Conservation (phyloP, 2,113 vertebrate species). For the Melanerpes aurifrons region DNA sequence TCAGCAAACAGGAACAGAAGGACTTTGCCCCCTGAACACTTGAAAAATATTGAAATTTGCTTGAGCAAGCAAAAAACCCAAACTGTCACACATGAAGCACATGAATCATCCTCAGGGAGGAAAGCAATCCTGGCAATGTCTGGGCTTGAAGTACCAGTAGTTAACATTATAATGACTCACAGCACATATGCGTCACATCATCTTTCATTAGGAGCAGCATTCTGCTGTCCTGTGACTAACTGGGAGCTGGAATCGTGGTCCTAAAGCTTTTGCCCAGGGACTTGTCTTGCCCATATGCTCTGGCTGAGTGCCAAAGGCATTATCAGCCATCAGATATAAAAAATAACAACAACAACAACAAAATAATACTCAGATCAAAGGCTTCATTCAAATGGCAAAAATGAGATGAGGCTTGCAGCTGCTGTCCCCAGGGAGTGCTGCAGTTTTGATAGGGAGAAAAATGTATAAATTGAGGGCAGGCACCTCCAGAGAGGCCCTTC, state of each 20-base stretch:
- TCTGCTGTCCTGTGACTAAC: constrained; percentile 54
- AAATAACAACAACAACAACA: background rate
- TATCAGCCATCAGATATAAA: background rate
- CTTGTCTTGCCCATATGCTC: background rate
- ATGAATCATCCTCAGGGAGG: constrained; percentile 59
- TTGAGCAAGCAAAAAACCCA: constrained; percentile 46
- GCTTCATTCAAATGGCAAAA: constrained; percentile 33
- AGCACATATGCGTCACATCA: constrained; percentile 52
- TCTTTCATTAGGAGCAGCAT: constrained; percentile 56
- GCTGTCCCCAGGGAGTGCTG: background rate
- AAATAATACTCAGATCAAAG: constrained; percentile 13
- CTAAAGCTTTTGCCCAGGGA: background rate
- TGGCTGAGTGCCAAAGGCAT: background rate
- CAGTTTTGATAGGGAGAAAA: constrained; percentile 31
- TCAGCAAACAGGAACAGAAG: background rate
- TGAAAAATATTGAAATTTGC: constrained; percentile 32
- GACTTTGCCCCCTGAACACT: background rate
- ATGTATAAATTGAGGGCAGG: constrained; percentile 43
- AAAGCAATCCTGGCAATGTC: background rate
- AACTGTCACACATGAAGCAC: constrained; percentile 56
- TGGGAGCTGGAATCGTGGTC: background rate
- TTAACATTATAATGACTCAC: constrained; percentile 69
- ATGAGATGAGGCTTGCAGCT: background rate
- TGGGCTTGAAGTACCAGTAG: constrained; percentile 63
- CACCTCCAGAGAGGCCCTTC: background rate